These are phyloP conservation scores for Steatornis caripensis DNA, from an alignment of 2,113 vertebrate genomes.

Conservation along the genomic window DNA sequence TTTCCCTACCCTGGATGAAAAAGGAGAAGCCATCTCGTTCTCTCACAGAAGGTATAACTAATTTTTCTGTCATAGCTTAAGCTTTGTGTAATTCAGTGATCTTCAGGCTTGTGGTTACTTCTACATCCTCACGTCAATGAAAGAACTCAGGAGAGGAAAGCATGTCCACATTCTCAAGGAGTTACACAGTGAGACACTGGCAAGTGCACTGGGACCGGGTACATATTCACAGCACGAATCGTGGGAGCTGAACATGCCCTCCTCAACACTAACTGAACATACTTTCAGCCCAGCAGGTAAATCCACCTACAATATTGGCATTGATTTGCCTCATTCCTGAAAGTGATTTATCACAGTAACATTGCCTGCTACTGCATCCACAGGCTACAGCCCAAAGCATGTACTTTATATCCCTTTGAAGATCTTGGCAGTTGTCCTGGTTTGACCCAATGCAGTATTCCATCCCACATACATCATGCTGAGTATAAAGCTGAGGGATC, in stretches of 20 bases:
- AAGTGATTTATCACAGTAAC: neutral
- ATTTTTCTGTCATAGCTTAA: neutral
- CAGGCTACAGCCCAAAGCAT: neutral
- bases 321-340: neutral
- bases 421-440: too few relatives aligned
- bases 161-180: neutral
- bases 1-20: neutral
- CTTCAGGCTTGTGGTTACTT: neutral
- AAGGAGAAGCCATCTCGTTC: too few relatives aligned
- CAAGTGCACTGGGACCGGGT: neutral
- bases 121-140: accelerated
- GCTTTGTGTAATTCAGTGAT: neutral
- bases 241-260: neutral
- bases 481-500: too few relatives aligned
- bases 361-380: neutral
- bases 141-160: neutral
- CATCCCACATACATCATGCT: too few relatives aligned
- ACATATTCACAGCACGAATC: neutral
- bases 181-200: neutral
- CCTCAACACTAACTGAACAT: neutral
- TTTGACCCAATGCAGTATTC: too few relatives aligned
- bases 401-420: neutral
- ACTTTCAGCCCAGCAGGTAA: neutral
- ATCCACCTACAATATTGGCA: neutral
- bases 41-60: neutral